Evolutionary conservation across 2,113 vertebrate genomes (phyloP).

Genomic region (Eonycteris spelaea): DNA sequence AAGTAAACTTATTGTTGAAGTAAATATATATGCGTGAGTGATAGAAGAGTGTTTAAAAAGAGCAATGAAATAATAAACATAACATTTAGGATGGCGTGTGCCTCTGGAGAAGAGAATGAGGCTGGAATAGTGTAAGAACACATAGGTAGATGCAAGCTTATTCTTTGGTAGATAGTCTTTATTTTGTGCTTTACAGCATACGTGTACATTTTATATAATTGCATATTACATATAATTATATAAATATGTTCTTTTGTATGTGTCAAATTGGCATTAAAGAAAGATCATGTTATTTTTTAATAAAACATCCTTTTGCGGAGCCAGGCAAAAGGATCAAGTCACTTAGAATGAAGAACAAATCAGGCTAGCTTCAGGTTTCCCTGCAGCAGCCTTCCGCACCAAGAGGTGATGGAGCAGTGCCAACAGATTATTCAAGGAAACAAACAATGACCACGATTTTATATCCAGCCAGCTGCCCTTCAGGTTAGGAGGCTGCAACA

Average conservation of each 20-base stretch:
- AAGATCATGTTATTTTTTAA: background rate
- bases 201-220: background rate
- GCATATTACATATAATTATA: background rate
- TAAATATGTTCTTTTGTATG: background rate
- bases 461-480: background rate
- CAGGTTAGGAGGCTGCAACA: background rate
- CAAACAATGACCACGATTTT: background rate
- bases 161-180: background rate
- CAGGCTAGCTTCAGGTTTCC: background rate
- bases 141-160: background rate
- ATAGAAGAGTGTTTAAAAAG: background rate
- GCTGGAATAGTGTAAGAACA: background rate
- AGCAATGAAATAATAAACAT: background rate
- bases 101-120: background rate
- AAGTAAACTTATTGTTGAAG: background rate
- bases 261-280: background rate
- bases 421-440: background rate
- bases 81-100: background rate
- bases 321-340: background rate
- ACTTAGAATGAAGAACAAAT: background rate
- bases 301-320: background rate
- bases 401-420: background rate
- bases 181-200: background rate
- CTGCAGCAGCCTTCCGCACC: background rate
- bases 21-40: background rate